Percentiles rank a stretch among this genome's conserved stretches.
These are phyloP conservation scores for Papilio machaon DNA, from an alignment of 1,140 invertebrate species.

Conservation along the genomic window DNA sequence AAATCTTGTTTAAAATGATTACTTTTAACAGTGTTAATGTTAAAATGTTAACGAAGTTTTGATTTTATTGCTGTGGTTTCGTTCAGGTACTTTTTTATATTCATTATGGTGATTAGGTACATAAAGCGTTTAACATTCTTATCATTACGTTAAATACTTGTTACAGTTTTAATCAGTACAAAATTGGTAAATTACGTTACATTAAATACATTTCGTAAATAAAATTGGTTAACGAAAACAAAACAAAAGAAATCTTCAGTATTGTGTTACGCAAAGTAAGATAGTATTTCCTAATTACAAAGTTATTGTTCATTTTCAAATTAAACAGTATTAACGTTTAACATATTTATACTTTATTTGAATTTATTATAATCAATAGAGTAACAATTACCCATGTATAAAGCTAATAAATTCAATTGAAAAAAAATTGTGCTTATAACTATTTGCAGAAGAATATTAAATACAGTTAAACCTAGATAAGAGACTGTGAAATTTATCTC, in stretches of 20 bases:
- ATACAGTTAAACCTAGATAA: too few relatives aligned
- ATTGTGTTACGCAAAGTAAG: background rate
- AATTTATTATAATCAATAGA: background rate
- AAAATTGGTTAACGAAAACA: background rate
- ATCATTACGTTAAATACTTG: background rate
- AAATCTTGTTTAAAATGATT: background rate
- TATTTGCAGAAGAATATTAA: too few relatives aligned
- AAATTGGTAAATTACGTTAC: background rate
- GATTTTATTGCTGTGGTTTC: slow-evolving; percentile 20
- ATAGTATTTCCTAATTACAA: background rate
- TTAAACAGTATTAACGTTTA: background rate
- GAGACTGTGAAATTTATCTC: too few relatives aligned
- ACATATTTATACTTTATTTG: background rate
- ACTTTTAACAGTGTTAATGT: slow-evolving; percentile 4
- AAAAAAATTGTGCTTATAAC: too few relatives aligned
- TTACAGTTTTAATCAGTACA: background rate
- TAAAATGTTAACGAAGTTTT: slow-evolving; percentile 29
- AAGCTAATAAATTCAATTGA: too few relatives aligned
- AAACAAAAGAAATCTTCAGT: background rate
- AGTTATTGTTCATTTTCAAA: background rate
- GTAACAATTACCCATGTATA: too few relatives aligned
- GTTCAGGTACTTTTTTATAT: slow-evolving; percentile 34
- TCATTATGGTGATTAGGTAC: slow-evolving; percentile 2
- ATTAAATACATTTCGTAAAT: background rate
- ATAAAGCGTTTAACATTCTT: background rate